Base-by-base conservation (phyloP, 2,797 vertebrate genomes). In the Periophthalmus magnuspinnatus region DNA sequence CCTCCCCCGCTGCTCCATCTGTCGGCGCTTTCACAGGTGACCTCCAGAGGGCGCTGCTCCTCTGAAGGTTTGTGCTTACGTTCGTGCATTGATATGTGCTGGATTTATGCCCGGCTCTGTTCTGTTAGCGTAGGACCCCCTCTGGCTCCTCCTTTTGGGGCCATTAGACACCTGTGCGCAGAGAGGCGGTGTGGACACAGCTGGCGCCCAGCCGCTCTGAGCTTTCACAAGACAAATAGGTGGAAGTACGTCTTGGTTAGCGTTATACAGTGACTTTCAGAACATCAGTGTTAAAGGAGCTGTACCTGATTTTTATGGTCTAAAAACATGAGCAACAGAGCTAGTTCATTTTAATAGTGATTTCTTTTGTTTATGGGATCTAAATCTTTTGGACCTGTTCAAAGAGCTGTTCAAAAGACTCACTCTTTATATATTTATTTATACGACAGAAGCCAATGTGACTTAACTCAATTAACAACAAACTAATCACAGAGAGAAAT, bases 91-190 rank as follows among this genome's bases (percentile, higher is more conserved):
- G 68, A 48, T 68, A 21, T 76, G 50, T 52, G 36, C 63, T 76
- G 55, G 70, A 67, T 48, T 52, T 55, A 56, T 22, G 48, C 14
- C 19, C 57, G 54, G 62, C 10, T 75, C 19, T 2, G 11, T 19
- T 10, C 63, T 56, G 7, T 21, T 50, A 57, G 16, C 68, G 45
- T 68, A 41, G 48, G 72, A 11, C 11, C 24, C 60, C 69, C 60
- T 77, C 34, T 54, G 32, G 63, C 65, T 65, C 62, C 50, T 70
- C 58, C 36, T 74, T 61, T 80, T 83, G 67, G 77, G 76, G 68
- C 72, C 48, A 69, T 68, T 67, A 65, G 67, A 79, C 83, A 80
- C 75, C 70, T 75, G 75, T 79, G 70, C 81, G 14, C 5, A 76
- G 70, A 77, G 36, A 70, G 72, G 68, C 48, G 48, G 48, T 74